Conservation (phyloP, 2,888 invertebrate genomes). For the Cataglyphis altisquamis region DNA sequence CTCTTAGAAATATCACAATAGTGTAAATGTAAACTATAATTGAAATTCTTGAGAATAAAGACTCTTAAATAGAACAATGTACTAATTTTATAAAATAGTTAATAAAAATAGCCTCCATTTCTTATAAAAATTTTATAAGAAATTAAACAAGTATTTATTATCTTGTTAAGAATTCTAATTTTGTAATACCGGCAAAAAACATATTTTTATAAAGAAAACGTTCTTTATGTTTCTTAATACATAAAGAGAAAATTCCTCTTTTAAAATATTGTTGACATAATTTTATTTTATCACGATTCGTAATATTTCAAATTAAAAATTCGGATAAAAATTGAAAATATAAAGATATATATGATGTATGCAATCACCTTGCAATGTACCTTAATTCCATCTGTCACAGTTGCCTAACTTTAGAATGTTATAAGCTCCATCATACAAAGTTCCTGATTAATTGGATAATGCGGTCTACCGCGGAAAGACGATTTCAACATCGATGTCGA, state of each 20-base stretch:
- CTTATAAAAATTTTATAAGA: not conserved
- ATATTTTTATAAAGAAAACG: not conserved
- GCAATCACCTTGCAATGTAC: not conserved
- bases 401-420: slow-evolving; percentile 28
- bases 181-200: not conserved
- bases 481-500: slow-evolving; percentile 44
- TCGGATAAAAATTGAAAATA: not conserved
- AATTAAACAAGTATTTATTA: not conserved
- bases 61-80: not conserved
- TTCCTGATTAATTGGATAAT: slow-evolving; percentile 68
- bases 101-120: not conserved
- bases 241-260: not conserved
- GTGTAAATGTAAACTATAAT: not conserved
- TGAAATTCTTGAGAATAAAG: slow-evolving; percentile 17
- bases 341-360: not conserved
- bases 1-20: not conserved
- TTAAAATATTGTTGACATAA: not conserved
- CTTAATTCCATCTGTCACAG: slow-evolving; percentile 28
- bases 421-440: slow-evolving; percentile 44
- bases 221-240: not conserved
- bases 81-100: not conserved
- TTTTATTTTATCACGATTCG: not conserved
- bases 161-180: not conserved
- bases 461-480: slow-evolving; percentile 27
- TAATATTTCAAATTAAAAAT: not conserved